Evolutionary conservation across 2,888 invertebrate species (phyloP).

Genomic region (Ichneumoninae sp.): DNA sequence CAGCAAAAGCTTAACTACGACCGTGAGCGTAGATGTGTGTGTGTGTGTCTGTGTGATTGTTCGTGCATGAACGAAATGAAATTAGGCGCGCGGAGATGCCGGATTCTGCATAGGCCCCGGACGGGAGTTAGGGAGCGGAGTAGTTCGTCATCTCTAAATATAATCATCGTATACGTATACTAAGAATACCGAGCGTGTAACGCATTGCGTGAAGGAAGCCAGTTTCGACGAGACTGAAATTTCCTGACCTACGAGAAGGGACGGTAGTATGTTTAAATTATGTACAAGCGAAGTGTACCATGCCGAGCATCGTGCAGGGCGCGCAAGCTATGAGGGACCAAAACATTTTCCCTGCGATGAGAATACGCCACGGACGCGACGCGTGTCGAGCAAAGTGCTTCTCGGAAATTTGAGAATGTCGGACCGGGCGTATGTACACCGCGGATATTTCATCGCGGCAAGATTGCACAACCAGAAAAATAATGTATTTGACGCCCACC

Average conservation of each 20-base stretch:
- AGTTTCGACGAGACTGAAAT: conserved; percentile 58
- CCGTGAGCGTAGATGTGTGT: conserved; percentile 7
- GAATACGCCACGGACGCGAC: conserved; percentile 29
- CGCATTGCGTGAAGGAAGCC: conserved; percentile 11
- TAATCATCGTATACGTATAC: conserved; percentile 59
- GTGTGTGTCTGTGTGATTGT: neutral
- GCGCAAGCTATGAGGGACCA: conserved; percentile 29
- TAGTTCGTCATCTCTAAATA: conserved; percentile 77
- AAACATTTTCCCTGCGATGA: conserved; percentile 41
- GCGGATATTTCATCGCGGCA: neutral
- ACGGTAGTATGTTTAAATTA: neutral
- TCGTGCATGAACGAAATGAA: conserved; percentile 49
- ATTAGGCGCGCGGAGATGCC: conserved; percentile 52
- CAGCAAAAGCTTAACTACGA: conserved; percentile 41
- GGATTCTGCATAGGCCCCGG: conserved; percentile 37
- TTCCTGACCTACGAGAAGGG: conserved; percentile 74
- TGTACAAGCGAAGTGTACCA: neutral
- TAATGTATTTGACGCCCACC: too few species aligned
- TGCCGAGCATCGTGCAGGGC: neutral
- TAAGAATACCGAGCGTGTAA: conserved; percentile 21
- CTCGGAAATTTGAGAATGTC: conserved; percentile 34
- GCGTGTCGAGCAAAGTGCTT: conserved; percentile 39
- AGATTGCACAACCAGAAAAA: neutral
- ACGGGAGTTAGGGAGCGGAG: conserved; percentile 36
- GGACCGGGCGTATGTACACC: neutral